These are phyloP conservation scores for Sinopyrophorus schimmeli DNA, from an alignment of 2,888 invertebrate genomes.

Conservation along the genomic window DNA sequence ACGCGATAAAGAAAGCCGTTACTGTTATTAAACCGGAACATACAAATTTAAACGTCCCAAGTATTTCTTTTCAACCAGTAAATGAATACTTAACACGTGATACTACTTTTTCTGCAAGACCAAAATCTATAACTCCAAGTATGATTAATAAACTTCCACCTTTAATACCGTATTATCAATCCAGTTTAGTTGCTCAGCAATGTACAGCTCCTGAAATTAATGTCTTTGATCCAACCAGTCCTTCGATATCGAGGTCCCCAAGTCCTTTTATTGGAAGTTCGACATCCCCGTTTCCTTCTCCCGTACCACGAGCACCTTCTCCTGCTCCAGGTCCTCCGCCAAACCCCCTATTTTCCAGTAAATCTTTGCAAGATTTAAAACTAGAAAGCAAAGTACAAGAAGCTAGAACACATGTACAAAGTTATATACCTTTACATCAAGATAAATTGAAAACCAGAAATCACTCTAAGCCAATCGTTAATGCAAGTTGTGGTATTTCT, in stretches of 20 bases:
- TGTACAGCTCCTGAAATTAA: slow-evolving; percentile 64
- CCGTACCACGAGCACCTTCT: slow-evolving; percentile 61
- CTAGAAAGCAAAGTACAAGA: slow-evolving; percentile 13
- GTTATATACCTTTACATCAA: slow-evolving; percentile 23
- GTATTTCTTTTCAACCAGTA: slow-evolving; percentile 59
- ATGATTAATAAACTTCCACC: slow-evolving; percentile 75
- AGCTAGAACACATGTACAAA: slow-evolving; percentile 18
- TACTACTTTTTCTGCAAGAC: slow-evolving; percentile 59
- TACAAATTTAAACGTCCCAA: slow-evolving; percentile 54
- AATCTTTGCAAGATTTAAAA: slow-evolving; percentile 9
- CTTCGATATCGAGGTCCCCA: slow-evolving; percentile 65
- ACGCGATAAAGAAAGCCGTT: slow-evolving; percentile 41
- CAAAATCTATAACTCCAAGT: slow-evolving; percentile 70
- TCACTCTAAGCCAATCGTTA: too few species aligned
- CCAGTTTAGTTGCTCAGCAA: slow-evolving; percentile 72
- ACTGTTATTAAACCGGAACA: slow-evolving; percentile 46
- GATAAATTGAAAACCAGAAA: background rate
- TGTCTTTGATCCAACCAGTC: slow-evolving; percentile 64
- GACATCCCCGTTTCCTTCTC: slow-evolving; percentile 46
- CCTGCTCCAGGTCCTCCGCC: slow-evolving; percentile 74
- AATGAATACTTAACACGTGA: slow-evolving; percentile 57
- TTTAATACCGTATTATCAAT: slow-evolving; percentile 77
- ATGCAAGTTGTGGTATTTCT: background rate
- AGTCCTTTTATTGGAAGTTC: slow-evolving; percentile 60
- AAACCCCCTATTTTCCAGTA: slow-evolving; percentile 57